Evolutionary conservation across 2,113 vertebrate genomes (phyloP), one percentile per base, ranked within the genome.

Genomic region (Serilophus lunatus): DNA sequence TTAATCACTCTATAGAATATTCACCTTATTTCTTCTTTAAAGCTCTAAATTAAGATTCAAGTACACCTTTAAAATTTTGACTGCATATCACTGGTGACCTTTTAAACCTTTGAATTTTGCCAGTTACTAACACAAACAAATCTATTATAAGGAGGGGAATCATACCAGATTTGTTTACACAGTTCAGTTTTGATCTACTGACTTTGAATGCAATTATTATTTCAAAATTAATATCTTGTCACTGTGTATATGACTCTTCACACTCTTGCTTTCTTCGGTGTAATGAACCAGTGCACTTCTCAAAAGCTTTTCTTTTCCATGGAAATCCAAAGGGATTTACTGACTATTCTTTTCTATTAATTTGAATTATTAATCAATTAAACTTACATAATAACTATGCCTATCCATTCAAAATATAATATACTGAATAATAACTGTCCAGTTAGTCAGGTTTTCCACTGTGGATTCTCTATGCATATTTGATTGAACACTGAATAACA

Each of bases 191-290:
- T 96, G 87, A 96, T 96, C 87, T 95, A 76, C 69, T 94, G 84
- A 74, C 93, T 95, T 88, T 95, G 69, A 92, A 93, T 90, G 28
- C 84, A 96, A 95, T 95, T 95, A 92, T 76, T 1, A 82, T 77
- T 91, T 93, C 64, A 79, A 79, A 96, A 95, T 95, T 96, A 95
- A 74, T 95, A 93, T 79, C 70, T 89, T 92, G 89, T 90, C 65
- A 63, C n/a, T 88, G n/a, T 49, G 23, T 59, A 42, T 88, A 82
- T 56, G 82, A 53, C 50, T 90, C 60, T n/a, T 86, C 25, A 54
- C 40, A 68, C 38, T 64, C 40, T 68, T 92, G 33, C 25, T 87
- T 86, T 87, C 70, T 90, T 89, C 92, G 47, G 54, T 85, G 45
- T 95, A 86, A 86, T 88, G 72, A 95, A 74, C 44, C 18, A 61